phyloP scores from a whole-genome alignment of 2,888 invertebrate species.

The Cactoblastis cactorum region DNA sequence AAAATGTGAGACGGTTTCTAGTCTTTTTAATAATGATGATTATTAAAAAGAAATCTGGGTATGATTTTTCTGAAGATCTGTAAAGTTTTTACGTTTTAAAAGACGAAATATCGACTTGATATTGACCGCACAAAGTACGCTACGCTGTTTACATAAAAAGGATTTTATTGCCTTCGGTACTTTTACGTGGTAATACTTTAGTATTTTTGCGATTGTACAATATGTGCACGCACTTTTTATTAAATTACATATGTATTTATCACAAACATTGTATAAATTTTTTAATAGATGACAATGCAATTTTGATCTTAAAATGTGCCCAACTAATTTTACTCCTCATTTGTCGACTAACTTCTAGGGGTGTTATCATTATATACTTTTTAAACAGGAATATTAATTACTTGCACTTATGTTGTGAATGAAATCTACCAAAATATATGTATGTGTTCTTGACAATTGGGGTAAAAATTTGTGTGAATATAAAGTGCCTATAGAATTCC shows the following conservation, averaged over 20 bases:
- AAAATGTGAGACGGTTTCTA: constrained; percentile 39
- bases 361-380: not conserved
- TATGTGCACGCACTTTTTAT: no score
- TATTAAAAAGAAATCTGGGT: no score
- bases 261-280: not conserved
- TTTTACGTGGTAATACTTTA: no score
- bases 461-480: not conserved
- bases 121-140: constrained; percentile 1
- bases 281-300: not conserved
- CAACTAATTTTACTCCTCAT: not conserved
- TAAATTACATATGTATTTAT: not conserved
- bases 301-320: not conserved
- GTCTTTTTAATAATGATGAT: constrained; percentile 32
- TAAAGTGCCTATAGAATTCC: not conserved
- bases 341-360: not conserved
- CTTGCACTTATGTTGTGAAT: not conserved
- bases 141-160: not conserved
- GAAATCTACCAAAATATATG: not conserved
- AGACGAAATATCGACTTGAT: constrained; percentile 12
- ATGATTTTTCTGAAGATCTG: constrained; percentile 1
- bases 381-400: not conserved
- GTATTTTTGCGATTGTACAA: no score
- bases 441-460: not conserved
- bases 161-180: not conserved
- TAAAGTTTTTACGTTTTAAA: not conserved